Conservation (phyloP, 2,888 invertebrate genomes). For the Tromatobia lineatoria region DNA sequence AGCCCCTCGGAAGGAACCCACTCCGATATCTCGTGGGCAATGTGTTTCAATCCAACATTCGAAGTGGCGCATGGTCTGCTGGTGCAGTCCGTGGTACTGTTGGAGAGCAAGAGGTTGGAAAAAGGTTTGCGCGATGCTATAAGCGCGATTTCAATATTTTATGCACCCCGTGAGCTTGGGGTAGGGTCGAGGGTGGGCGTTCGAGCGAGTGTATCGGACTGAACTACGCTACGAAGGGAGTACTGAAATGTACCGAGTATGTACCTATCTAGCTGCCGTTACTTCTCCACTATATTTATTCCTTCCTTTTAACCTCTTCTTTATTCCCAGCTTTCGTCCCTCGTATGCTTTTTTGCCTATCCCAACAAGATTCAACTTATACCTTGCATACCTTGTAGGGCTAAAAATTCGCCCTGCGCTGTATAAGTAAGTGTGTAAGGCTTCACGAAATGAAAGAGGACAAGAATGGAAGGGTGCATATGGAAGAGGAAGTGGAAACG, state of each 20-base stretch:
- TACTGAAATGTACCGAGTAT: conserved; percentile 60
- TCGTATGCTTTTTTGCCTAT: conserved; percentile 39
- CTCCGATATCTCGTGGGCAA: conserved; percentile 66
- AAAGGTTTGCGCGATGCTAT: conserved; percentile 60
- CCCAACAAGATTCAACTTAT: conserved; percentile 19
- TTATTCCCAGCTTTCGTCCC: conserved; percentile 38
- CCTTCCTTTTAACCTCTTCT: conserved; percentile 36
- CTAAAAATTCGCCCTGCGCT: conserved; percentile 50
- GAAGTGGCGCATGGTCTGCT: conserved; percentile 59
- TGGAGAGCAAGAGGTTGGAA: conserved; percentile 29
- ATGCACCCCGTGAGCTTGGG: conserved; percentile 69
- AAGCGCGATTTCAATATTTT: conserved; percentile 74
- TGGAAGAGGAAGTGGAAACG: conserved; percentile 8
- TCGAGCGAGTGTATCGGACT: conserved; percentile 49
- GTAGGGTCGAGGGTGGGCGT: conserved; percentile 43
- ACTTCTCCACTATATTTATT: conserved; percentile 57
- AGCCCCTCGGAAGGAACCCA: conserved; percentile 59
- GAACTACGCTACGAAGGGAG: conserved; percentile 42
- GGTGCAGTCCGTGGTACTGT: conserved; percentile 27
- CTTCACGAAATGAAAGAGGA: conserved; percentile 43
- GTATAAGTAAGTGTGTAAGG: neutral
- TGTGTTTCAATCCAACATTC: conserved; percentile 70
- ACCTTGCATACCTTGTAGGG: neutral
- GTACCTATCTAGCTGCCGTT: conserved; percentile 53
- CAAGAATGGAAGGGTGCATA: neutral